Evolutionary conservation across 2,113 vertebrate species (phyloP).

Genomic region (Odontophorus gujanensis): DNA sequence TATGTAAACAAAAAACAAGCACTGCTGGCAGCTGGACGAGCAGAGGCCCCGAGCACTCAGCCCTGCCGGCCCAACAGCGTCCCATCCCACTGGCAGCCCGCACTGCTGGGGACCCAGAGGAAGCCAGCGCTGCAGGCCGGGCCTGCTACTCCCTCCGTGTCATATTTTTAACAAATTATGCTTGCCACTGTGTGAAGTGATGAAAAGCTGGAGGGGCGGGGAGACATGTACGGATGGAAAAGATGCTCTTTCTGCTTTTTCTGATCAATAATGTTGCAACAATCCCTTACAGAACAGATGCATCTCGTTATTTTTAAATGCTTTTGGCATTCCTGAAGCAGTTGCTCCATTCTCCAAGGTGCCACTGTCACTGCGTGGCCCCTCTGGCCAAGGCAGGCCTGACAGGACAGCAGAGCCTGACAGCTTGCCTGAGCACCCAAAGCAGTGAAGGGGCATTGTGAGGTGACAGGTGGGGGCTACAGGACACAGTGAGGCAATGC

Average conservation of each 20-base stretch:
- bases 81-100: background rate
- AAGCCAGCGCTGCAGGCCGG: background rate
- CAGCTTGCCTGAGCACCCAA: no score
- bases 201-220: constrained; percentile 19
- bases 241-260: constrained; percentile 17
- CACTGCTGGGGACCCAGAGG: background rate
- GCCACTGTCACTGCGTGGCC: background rate
- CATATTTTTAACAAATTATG: constrained; percentile 30
- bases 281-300: background rate
- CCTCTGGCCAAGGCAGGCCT: background rate
- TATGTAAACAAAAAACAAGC: background rate
- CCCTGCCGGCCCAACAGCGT: accelerated
- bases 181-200: constrained; percentile 45
- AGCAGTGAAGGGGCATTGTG: accelerated
- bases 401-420: background rate
- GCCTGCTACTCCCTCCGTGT: background rate
- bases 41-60: background rate
- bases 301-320: background rate
- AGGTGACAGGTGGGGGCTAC: background rate
- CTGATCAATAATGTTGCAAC: constrained; percentile 5
- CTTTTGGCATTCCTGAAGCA: background rate
- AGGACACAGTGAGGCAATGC: background rate
- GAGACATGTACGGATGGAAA: background rate
- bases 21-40: background rate
- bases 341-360: background rate